These are phyloP conservation scores for Lycodopsis pacificus DNA, from an alignment of 2,797 vertebrate species.

Conservation along the genomic window DNA sequence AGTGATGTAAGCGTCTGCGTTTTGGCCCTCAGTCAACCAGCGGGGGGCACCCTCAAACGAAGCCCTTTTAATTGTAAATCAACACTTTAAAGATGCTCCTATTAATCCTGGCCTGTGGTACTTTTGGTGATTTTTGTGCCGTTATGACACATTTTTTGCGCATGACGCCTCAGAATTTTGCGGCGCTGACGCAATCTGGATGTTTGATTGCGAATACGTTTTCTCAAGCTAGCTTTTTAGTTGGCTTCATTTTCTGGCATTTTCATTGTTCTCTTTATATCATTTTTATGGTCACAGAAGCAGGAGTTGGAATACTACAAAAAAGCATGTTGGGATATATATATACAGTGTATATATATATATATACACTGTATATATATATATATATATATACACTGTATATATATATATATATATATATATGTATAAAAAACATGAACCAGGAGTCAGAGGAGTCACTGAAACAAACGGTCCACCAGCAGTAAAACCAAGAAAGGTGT, in stretches of 20 bases:
- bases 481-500: background rate
- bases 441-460: background rate
- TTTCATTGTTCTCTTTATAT: background rate
- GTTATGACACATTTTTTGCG: background rate
- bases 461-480: background rate
- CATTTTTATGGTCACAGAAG: background rate
- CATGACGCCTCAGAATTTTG: background rate
- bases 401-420: background rate
- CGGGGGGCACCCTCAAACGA: constrained; percentile 11
- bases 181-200: background rate
- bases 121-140: background rate
- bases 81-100: background rate
- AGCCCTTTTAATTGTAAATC: background rate
- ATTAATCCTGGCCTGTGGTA: background rate
- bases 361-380: background rate
- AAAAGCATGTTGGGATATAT: background rate
- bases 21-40: background rate
- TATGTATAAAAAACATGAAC: background rate
- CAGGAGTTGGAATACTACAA: background rate
- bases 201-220: background rate
- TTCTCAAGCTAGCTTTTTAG: background rate
- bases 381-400: background rate
- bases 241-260: background rate
- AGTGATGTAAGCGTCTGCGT: background rate
- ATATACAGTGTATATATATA: background rate